Base-by-base conservation (phyloP, 2,113 vertebrate species). In the Emydura subglobosa region DNA sequence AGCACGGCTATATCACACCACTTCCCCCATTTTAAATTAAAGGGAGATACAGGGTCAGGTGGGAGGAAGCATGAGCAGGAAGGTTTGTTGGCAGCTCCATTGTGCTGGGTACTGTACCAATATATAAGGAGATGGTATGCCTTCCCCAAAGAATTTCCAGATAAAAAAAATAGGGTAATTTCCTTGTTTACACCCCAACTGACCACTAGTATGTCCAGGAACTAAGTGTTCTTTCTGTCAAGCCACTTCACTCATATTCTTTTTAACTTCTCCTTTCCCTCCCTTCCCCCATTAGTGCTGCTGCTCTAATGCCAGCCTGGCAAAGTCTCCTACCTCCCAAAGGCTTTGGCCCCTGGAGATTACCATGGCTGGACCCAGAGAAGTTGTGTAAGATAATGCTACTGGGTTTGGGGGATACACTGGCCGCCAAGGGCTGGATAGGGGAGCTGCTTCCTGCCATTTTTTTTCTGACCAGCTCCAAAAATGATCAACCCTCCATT, bases 11-110 rank as follows among this genome's bases (percentile, higher is more conserved):
- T 6, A 31, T 31, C n/a, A 51, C 95, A 31, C 86, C 50, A 91
- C 54, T 87, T 95, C 84, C n/a, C 88, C 50, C 24, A 22, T 49
- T 91, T 21, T 84, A 95, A 93, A 94, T 95, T 14, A 78, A 54
- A 92, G 91, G 14, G 25, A 90, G 61, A 82, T 86, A 9, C 17
- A 34, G 61, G 59, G 13, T 34, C 59, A 49, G 86, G 76, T 90
- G 91, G 50, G 53, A 68, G 57, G 9, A 34, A 92, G 80, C 6
- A 78, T 94, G 68, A 19, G 39, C 19, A 6, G 85, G 82, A 91
- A 31, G 10, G 81, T 4, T 44, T 84, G 51, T n/a, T 95, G 51
- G 85, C 53, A 1, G 0, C 68, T 1, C 0, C 31, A 17, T 29
- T 86, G 24, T 61, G 61, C 68, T 83, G 82, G 12, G 16, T 92